Evolutionary conservation across 2,888 invertebrate genomes (phyloP), one percentile per base, ranked within the genome.

Genomic region (Trachelus iudaicus): DNA sequence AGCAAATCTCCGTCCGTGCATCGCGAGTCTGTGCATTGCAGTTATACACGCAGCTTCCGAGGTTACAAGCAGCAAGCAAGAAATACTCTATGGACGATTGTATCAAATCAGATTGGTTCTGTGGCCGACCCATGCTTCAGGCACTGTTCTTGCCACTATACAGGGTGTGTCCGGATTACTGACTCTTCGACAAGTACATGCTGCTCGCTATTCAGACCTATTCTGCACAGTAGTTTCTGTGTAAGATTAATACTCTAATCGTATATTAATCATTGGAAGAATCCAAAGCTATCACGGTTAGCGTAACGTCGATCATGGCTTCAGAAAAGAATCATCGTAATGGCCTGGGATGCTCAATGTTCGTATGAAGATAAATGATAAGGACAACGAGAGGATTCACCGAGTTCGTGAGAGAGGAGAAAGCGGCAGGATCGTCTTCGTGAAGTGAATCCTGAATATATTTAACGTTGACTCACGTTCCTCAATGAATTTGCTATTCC

Each of bases 81-180:
- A 80, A 83, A 83, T 80, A 83, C 79, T 79, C 77, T 75, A 75
- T 76, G 76, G 71, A 81, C 81, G 83, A 83, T 83, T 83, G 81
- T 83, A 82, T 82, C 83, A 81, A 83, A 81, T 84, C 82, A 73
- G 83, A 83, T 81, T 84, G 73, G 37, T 71, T 71, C 71, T 71
- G 71, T 31, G 71, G 13, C 34, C 71, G 33, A 33, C 33, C 71
- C 33, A 71, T 31, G 71, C 71, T 71, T 34, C 13, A 6, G 71
- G 71, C 71, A 56, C 56, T 56, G 23, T 56, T 56, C 56, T 56
- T 56, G 23, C 56, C 2, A 23, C 9, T 56, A 56, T 56, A 56
- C 23, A 56, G 56, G 56, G 56, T 56, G 56, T 56, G 56, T 23
- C 56, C 56, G 23, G 56, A 56, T 56, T 56, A 6, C 23, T 23